These are phyloP conservation scores for Phrynosoma blainvillii DNA, from an alignment of 2,113 vertebrate species.

Conservation along the genomic window DNA sequence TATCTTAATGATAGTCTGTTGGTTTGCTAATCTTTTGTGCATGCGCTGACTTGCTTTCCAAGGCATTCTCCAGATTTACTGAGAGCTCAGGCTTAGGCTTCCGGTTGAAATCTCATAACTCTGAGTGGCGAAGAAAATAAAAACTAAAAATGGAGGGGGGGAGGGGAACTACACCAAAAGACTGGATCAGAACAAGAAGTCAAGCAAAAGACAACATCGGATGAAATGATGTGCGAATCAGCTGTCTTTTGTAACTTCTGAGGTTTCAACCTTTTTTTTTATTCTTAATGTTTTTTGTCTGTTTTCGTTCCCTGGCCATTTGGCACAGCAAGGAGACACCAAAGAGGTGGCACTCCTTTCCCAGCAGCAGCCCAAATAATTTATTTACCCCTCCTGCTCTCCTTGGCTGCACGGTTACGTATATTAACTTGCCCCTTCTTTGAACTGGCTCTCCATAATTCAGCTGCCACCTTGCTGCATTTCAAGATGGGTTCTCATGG, in stretches of 20 bases:
- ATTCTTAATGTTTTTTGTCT: neutral
- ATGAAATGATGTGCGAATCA: neutral
- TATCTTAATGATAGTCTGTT: constrained; percentile 21
- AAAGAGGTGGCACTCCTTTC: constrained; percentile 40
- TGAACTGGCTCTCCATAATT: constrained; percentile 53
- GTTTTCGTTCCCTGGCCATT: constrained; percentile 6
- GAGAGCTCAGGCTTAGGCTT: constrained; percentile 23
- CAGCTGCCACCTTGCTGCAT: constrained; percentile 33
- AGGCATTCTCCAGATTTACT: constrained; percentile 39
- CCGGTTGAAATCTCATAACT: constrained; percentile 19
- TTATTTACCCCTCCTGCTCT: constrained; percentile 59
- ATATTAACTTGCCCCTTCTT: constrained; percentile 30
- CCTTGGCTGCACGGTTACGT: constrained; percentile 54
- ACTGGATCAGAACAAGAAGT: constrained; percentile 2
- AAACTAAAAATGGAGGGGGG: neutral
- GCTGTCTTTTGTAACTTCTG: constrained; percentile 40
- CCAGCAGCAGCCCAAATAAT: constrained; percentile 58
- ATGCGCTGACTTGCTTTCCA: neutral
- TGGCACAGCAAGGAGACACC: constrained; percentile 31
- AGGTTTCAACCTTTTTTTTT: constrained; percentile 30
- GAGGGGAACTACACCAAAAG: neutral
- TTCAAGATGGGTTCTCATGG: constrained; percentile 19
- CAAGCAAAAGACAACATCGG: neutral
- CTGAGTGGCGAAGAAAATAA: constrained; percentile 26
- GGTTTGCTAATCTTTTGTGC: constrained; percentile 28